Evolutionary conservation across 2,888 invertebrate genomes (phyloP).

Genomic region (Cybosia mesomella): DNA sequence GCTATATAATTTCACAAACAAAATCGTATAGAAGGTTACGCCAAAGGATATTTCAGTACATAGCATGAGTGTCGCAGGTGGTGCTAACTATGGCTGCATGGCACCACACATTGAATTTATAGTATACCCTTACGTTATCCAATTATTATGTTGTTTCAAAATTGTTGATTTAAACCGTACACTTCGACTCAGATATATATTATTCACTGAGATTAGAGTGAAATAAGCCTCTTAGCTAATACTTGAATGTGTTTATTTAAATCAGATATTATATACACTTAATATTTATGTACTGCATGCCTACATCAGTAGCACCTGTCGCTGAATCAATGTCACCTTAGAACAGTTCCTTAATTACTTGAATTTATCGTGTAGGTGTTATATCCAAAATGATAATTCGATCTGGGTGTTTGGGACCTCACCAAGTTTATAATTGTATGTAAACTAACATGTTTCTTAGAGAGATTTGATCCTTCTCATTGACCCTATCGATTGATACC

Average conservation of each 20-base stretch:
- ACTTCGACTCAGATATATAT: constrained; percentile 5
- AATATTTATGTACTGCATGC: neutral
- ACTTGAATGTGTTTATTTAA: no score
- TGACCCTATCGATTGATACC: no score
- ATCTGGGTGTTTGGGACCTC: no score
- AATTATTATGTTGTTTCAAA: constrained; percentile 10
- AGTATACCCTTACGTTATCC: constrained; percentile 18
- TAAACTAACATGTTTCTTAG: no score
- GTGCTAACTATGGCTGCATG: constrained; percentile 35
- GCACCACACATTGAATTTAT: constrained; percentile 44
- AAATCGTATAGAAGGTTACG: neutral
- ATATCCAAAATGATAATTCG: no score
- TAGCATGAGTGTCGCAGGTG: constrained; percentile 37
- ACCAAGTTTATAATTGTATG: no score
- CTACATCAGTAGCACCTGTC: neutral
- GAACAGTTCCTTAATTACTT: neutral
- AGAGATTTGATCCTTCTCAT: no score
- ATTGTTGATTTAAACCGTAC: neutral
- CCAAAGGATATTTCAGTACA: neutral
- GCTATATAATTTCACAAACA: neutral
- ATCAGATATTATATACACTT: neutral
- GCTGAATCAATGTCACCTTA: neutral
- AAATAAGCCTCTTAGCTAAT: neutral
- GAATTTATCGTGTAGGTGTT: no score
- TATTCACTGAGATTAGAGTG: neutral